phyloP scores from a whole-genome alignment of 2,888 invertebrate species.

The Rhaphigaster nebulosa region DNA sequence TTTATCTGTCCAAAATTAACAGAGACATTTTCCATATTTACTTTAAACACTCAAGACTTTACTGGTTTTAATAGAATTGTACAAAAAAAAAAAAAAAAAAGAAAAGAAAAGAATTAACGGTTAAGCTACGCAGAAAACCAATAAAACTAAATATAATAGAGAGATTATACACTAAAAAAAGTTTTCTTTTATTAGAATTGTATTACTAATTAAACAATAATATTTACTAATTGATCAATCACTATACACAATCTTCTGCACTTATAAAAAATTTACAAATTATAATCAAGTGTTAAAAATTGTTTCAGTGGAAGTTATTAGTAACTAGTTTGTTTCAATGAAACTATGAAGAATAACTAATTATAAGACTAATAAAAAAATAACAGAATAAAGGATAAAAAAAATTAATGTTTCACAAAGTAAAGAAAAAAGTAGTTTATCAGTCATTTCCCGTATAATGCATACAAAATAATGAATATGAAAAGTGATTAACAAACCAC shows the following conservation, averaged over 20 bases:
- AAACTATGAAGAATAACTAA: background rate
- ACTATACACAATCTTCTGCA: background rate
- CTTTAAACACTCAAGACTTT: background rate
- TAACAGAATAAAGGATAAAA: background rate
- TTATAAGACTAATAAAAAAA: background rate
- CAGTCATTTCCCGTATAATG: background rate
- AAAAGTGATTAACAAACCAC: background rate
- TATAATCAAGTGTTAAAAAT: background rate
- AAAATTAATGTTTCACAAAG: background rate
- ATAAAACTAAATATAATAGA: conserved; percentile 11
- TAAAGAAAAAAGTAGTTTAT: background rate
- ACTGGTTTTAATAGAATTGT: background rate
- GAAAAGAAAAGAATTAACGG: too few relatives aligned
- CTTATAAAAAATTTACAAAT: background rate
- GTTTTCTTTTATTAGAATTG: background rate
- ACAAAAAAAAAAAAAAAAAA: too few relatives aligned
- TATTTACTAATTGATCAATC: background rate
- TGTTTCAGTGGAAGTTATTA: background rate
- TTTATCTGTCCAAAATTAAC: background rate
- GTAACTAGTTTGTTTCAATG: background rate
- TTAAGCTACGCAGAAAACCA: background rate
- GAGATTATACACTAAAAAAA: background rate
- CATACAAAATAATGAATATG: background rate
- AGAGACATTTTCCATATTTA: background rate
- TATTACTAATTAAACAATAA: background rate